Evolutionary conservation across 2,113 vertebrate genomes (phyloP).

Genomic region (Pyxicephalus adspersus): DNA sequence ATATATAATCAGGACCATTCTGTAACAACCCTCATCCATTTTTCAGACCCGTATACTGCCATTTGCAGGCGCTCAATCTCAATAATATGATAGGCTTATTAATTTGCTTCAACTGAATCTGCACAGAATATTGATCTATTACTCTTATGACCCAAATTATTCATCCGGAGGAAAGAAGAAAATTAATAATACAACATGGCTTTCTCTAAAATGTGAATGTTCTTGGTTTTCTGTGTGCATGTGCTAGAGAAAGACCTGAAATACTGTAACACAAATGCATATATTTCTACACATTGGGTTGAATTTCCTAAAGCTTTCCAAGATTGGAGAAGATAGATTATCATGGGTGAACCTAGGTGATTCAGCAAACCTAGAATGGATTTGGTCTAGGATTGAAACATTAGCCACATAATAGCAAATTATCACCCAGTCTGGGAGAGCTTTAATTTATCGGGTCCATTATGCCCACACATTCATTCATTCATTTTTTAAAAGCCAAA

Average conservation of each 20-base stretch:
- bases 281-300: too few species aligned
- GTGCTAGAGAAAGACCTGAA: not conserved
- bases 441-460: too few species aligned
- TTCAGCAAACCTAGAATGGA: too few species aligned
- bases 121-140: slow-evolving; percentile 40
- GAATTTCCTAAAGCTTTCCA: too few species aligned
- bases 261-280: not conserved
- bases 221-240: not conserved
- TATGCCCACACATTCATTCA: too few species aligned
- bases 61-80: slow-evolving; percentile 33
- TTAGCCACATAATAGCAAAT: too few species aligned
- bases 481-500: too few species aligned
- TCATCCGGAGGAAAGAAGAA: slow-evolving; percentile 10
- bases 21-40: slow-evolving; percentile 37
- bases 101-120: slow-evolving; percentile 33
- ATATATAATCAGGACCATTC: not conserved
- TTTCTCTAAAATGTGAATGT: slow-evolving; percentile 15
- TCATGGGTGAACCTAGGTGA: too few species aligned
- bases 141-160: slow-evolving; percentile 39
- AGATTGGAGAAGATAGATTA: too few species aligned
- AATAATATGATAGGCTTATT: slow-evolving; percentile 34
- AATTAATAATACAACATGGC: slow-evolving; percentile 35
- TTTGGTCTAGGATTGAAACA: too few species aligned
- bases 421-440: too few species aligned
- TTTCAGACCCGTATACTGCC: not conserved